phyloP scores from a whole-genome alignment of 2,797 vertebrate species.

The Parauchenoglanis ngamensis region DNA sequence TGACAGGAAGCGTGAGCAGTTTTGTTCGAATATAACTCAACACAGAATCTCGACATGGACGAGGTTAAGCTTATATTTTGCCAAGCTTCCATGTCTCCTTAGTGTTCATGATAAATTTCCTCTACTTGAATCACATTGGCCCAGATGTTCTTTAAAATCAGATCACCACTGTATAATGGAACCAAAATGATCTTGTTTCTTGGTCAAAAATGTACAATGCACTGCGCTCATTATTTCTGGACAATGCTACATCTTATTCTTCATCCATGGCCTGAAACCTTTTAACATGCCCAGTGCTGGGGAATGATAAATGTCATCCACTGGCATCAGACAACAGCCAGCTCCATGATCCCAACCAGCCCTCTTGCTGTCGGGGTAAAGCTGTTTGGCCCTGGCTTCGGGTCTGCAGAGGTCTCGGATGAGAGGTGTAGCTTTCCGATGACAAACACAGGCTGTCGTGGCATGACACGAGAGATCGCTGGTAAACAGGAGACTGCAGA shows the following conservation, averaged over 20 bases:
- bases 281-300: constrained; percentile 40
- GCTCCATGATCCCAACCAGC: constrained; percentile 56
- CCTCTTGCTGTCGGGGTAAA: constrained; percentile 68
- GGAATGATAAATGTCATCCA: constrained; percentile 52
- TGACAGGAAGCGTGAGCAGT: background rate
- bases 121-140: background rate
- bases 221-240: background rate
- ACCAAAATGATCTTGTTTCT: background rate
- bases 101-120: constrained; percentile 33
- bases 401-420: constrained; percentile 70
- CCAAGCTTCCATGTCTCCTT: background rate
- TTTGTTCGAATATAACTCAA: constrained; percentile 16
- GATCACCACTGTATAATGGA: background rate
- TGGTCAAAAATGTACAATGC: background rate
- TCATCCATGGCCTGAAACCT: constrained; percentile 22
- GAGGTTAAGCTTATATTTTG: constrained; percentile 23
- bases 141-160: background rate
- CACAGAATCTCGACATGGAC: constrained; percentile 7
- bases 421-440: constrained; percentile 63
- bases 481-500: constrained; percentile 71
- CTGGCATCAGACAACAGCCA: constrained; percentile 62
- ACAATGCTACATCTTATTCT: constrained; percentile 12
- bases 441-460: constrained; percentile 74
- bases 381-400: constrained; percentile 75
- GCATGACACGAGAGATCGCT: constrained; percentile 58